Evolutionary conservation across 2,113 vertebrate species (phyloP).

Genomic region (Cromileptes altivelis): DNA sequence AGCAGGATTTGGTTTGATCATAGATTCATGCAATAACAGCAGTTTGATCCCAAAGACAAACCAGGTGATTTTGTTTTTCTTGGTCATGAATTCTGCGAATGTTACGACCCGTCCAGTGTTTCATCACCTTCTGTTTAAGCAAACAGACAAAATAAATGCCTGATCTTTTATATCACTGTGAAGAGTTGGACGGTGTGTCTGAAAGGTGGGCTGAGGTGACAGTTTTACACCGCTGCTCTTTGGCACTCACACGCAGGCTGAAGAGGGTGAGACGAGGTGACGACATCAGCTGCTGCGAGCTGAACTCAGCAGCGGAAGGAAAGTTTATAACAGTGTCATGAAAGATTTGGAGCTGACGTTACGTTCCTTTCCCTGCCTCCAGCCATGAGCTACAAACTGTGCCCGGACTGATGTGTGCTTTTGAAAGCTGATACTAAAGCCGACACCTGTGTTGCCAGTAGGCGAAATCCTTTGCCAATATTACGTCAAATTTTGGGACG

Average conservation of each 20-base stretch:
- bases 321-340: constrained; percentile 47
- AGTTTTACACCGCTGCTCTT: background rate
- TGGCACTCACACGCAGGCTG: background rate
- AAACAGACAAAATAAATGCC: background rate
- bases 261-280: constrained; percentile 34
- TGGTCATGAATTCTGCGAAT: background rate
- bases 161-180: background rate
- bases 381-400: constrained; percentile 18
- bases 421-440: constrained; percentile 26
- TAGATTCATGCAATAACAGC: background rate
- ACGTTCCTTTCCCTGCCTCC: constrained; percentile 54
- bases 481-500: background rate
- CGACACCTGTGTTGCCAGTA: too few relatives aligned
- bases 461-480: background rate
- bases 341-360: constrained; percentile 47
- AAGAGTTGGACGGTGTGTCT: background rate
- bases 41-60: background rate
- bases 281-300: constrained; percentile 51
- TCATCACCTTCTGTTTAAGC: background rate
- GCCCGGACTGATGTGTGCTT: background rate
- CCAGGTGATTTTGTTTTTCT: background rate
- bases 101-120: background rate
- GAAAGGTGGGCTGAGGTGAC: constrained; percentile 41
- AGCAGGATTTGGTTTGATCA: constrained; percentile 15
- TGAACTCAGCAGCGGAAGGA: constrained; percentile 36